Evolutionary conservation across 2,888 invertebrate genomes (phyloP).

Genomic region (Drosophila setosimentum): DNA sequence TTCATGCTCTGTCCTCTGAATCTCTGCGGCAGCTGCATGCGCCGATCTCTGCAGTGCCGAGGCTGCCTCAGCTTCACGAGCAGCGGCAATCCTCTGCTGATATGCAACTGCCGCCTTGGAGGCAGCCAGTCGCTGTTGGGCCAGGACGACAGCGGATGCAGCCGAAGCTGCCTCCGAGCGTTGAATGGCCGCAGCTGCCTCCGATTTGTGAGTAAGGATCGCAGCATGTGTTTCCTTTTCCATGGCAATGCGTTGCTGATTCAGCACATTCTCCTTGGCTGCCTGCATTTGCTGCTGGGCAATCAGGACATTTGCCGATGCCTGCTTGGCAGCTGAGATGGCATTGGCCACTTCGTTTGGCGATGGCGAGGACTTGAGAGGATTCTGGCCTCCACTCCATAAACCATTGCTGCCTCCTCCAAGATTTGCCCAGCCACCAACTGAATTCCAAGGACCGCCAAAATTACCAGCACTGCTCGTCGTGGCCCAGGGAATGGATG

Average conservation of each 20-base stretch:
- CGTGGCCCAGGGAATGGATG: slow-evolving; percentile 56
- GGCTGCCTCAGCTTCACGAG: slow-evolving; percentile 90
- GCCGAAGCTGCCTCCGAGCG: slow-evolving; percentile 89
- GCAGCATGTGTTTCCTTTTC: slow-evolving; percentile 91
- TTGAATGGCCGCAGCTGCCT: slow-evolving; percentile 89
- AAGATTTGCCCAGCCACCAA: slow-evolving; percentile 41
- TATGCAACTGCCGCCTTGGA: slow-evolving; percentile 90
- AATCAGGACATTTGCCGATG: slow-evolving; percentile 89
- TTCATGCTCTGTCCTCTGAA: slow-evolving; percentile 89
- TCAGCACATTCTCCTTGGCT: slow-evolving; percentile 90
- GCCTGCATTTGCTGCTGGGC: slow-evolving; percentile 91
- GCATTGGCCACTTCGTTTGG: slow-evolving; percentile 90
- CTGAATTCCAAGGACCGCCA: slow-evolving; percentile 48
- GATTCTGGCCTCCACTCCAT: slow-evolving; percentile 42
- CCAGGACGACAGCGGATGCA: slow-evolving; percentile 88
- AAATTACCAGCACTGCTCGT: slow-evolving; percentile 43
- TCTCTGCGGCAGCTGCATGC: slow-evolving; percentile 89
- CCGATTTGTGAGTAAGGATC: slow-evolving; percentile 87
- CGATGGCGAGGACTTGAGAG: slow-evolving; percentile 82
- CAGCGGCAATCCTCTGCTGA: slow-evolving; percentile 90
- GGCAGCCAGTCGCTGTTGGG: slow-evolving; percentile 90
- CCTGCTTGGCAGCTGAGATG: slow-evolving; percentile 91
- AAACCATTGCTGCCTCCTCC: slow-evolving; percentile 32
- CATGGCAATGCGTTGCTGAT: slow-evolving; percentile 90
- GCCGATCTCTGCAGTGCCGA: slow-evolving; percentile 90